Evolutionary conservation across 1,140 invertebrate genomes (phyloP), one percentile per base, ranked within the genome.

Genomic region (Drosophila kurseongensis): DNA sequence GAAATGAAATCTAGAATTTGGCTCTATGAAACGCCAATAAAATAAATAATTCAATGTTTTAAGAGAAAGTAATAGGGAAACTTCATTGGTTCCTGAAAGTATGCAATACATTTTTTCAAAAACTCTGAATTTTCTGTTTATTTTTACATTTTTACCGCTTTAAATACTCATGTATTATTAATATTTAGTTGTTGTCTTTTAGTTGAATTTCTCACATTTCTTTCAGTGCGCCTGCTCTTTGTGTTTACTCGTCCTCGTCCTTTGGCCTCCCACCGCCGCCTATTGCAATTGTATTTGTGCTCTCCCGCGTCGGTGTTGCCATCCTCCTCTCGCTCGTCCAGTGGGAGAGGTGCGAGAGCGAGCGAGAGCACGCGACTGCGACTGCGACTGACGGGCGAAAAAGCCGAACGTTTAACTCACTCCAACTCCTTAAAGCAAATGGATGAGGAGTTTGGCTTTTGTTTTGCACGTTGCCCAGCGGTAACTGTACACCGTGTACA

Each of bases 391-490:
- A 1, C 29, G 29, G 29, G 29, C 29, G 29, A 14, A 18, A 38
- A 55, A 27, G 51, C 62, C 59, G 36, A 38, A 32, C 32, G 13
- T 32, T 38, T 6, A 23, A 38, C 42, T 55, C 66, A 41, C 67
- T 58, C 38, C 69, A 57, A 71, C 63, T 71, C 66, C 66, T 73
- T 52, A 57, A 27, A 36, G 44, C 29, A 44, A 50, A 35, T 38
- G 42, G 59, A 40, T 40, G 48, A 61, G 55, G 73, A 75, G 73
- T 76, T 54, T 63, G 61, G 40, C 73, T 76, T 67, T 76, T 76
- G 61, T 76, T 76, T 66, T 68, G 73, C 73, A 76, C 74, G 62
- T 76, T 75, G 73, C 61, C 73, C 62, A 75, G 73, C 72, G 73
- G 73, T 75, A 76, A 76, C 73, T 76, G 73, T 76, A 76, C 73